Evolutionary conservation across 2,888 invertebrate genomes (phyloP), one percentile per base, ranked within the genome.

Genomic region (Lycaena phlaeas): DNA sequence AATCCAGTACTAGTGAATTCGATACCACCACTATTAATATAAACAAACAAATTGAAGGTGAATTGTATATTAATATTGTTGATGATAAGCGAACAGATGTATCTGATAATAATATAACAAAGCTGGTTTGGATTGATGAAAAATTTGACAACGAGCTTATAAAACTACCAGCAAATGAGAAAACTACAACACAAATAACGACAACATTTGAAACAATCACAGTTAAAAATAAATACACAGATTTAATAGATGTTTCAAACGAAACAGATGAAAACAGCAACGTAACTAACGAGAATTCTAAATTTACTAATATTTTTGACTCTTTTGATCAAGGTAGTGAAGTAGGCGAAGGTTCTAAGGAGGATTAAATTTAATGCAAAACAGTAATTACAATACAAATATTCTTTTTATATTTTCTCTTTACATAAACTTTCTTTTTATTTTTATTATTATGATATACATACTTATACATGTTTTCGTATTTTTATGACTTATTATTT

Each of bases 241-340:
- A 22, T 9, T 7, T 9, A 6, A 22, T 22, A 6, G 9, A 22
- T 9, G 22, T 7, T 5, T 22, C 22, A 6, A 2, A 22, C 5
- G 18, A 18, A 5, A 5, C 18, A 5, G 22, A 22, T 2, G 22
- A 22, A 9, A 6, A 4, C 22, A 22, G 22, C 5, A 6, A 2
- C 22, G 6, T 2, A 2, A 22, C 2, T 9, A 9, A 22, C 7
- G 7, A 5, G 7, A 5, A 2, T 22, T 9, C 5, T 3, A 5
- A 2, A 5, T 3, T 6, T 9, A 3, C 5, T 9, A 22, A 65
- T 46, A 56, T 75, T 5, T 44, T 74, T 1, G 72, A 71, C 49
- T 73, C 71, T 1, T 51, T 75, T 7, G 78, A 78, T 41, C 73
- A 78, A 37, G 69, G 59, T 1, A 68, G 64, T 2, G 70, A 68